Evolutionary conservation across 2,888 invertebrate genomes (phyloP).

Genomic region (Baccha elongata): DNA sequence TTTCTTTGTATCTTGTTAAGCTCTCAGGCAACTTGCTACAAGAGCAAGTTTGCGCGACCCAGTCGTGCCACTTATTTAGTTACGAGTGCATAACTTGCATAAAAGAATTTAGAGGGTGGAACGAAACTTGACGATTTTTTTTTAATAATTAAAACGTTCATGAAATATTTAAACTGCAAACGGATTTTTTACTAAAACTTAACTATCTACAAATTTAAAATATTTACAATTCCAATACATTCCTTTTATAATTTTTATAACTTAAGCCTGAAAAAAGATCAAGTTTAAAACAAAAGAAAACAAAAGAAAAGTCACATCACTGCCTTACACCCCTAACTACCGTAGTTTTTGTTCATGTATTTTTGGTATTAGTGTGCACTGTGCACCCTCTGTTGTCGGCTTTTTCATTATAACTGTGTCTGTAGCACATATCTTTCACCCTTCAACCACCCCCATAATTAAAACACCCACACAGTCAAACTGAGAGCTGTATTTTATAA

Average conservation of each 20-base stretch:
- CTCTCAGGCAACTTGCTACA: too few species aligned
- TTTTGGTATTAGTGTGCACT: conserved; percentile 37
- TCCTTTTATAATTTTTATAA: neutral
- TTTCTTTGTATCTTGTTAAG: too few species aligned
- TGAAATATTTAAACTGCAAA: too few species aligned
- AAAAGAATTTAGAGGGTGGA: too few species aligned
- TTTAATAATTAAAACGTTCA: too few species aligned
- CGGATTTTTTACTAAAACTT: too few species aligned
- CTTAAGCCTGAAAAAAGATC: neutral
- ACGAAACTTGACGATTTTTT: too few species aligned
- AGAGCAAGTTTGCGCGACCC: too few species aligned
- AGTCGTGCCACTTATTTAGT: too few species aligned
- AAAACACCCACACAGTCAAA: conserved; percentile 53
- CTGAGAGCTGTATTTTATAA: conserved; percentile 63
- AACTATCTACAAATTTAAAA: conserved; percentile 3
- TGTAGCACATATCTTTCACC: conserved; percentile 63
- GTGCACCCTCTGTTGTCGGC: conserved; percentile 64
- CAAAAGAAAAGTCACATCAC: conserved; percentile 39
- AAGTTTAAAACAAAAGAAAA: neutral
- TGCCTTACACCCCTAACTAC: conserved; percentile 13
- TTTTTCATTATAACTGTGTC: conserved; percentile 67
- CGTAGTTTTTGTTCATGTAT: conserved; percentile 34
- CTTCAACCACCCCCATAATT: conserved; percentile 18
- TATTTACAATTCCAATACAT: conserved; percentile 1
- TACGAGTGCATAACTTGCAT: too few species aligned